Evolutionary conservation across 2,113 vertebrate species (phyloP).

Genomic region (Pituophis catenifer): DNA sequence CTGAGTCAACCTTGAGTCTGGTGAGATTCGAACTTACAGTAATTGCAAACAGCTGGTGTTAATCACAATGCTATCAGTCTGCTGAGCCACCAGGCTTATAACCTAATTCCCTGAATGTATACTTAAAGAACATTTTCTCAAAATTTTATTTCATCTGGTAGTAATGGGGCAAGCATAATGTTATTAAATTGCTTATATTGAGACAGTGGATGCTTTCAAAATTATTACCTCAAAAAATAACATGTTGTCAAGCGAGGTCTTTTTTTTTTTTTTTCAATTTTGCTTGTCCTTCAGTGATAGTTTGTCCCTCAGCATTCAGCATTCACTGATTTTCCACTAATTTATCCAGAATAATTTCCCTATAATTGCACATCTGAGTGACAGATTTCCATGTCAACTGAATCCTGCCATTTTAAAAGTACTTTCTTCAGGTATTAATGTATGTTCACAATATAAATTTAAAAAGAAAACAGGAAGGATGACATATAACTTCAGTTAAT

Average conservation of each 20-base stretch:
- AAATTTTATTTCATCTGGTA: background rate
- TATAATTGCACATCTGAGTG: background rate
- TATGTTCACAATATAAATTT: background rate
- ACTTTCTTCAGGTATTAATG: background rate
- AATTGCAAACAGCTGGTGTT: too few species aligned
- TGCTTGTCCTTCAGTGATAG: background rate
- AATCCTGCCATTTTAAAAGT: background rate
- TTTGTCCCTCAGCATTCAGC: background rate
- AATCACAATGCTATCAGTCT: too few species aligned
- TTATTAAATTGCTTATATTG: background rate
- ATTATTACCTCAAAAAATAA: background rate
- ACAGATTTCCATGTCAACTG: background rate
- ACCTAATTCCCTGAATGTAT: background rate
- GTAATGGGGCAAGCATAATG: background rate
- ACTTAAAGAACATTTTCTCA: background rate
- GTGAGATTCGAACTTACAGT: too few species aligned
- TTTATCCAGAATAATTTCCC: background rate
- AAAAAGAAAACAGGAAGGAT: background rate
- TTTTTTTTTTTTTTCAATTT: background rate
- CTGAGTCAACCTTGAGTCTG: too few species aligned
- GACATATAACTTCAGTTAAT: background rate
- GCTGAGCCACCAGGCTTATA: background rate
- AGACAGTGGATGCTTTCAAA: background rate
- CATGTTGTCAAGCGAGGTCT: background rate
- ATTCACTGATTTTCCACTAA: background rate